Percentiles rank a stretch among this genome's conserved stretches.
Evolutionary conservation across 2,888 invertebrate species (phyloP).

Genomic region (Cerastoderma edule): DNA sequence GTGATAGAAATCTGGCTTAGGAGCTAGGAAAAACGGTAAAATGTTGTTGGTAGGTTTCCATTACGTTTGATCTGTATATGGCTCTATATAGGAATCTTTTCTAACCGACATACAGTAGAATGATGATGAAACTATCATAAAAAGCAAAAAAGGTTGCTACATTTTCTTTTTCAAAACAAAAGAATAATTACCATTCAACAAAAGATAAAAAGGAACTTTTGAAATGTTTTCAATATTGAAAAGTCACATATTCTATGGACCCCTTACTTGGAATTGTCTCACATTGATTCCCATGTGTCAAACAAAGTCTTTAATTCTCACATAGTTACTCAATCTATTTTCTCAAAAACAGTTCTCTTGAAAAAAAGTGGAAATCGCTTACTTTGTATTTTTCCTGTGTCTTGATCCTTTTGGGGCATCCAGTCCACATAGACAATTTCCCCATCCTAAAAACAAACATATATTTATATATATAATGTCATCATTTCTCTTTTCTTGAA

Average conservation of each 20-base stretch:
- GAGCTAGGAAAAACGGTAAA: no score
- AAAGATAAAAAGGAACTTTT: background rate
- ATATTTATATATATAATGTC: background rate
- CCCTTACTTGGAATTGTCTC: no score
- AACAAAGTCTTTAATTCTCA: background rate
- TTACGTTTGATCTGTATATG: no score
- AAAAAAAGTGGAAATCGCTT: constrained; percentile 41
- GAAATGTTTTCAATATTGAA: background rate
- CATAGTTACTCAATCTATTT: background rate
- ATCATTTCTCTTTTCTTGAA: background rate
- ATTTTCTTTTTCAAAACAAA: background rate
- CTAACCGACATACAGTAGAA: no score
- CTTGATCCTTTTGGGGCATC: constrained; percentile 84
- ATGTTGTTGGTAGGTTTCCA: no score
- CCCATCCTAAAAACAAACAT: constrained; percentile 78
- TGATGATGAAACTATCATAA: no score
- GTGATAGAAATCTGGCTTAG: constrained; percentile 83
- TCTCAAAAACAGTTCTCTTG: background rate
- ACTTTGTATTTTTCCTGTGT: constrained; percentile 83
- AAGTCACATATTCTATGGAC: no score
- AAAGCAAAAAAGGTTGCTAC: background rate
- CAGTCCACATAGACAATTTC: constrained; percentile 84
- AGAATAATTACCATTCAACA: background rate
- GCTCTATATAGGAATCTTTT: no score
- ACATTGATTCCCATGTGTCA: no score